Conservation (phyloP, 2,888 invertebrate genomes). For the Myopa tessellatipennis region DNA sequence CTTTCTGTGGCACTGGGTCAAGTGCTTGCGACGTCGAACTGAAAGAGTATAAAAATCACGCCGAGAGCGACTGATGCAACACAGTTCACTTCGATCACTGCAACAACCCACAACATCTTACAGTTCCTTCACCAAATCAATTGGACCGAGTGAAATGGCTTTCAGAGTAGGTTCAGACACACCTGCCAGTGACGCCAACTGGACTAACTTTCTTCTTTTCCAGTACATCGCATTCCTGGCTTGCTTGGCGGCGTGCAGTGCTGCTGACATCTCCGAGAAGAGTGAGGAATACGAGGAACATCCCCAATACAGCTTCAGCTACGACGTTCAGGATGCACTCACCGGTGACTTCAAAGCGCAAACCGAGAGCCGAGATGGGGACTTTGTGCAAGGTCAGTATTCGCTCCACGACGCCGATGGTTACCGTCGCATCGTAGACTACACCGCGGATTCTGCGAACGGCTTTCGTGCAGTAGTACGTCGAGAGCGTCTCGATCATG, state of each 20-base stretch:
- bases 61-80: slow-evolving; percentile 6
- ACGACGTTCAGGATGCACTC: slow-evolving; percentile 68
- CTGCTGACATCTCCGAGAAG: slow-evolving; percentile 48
- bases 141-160: slow-evolving; percentile 51
- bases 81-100: slow-evolving; percentile 51
- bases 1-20: slow-evolving; percentile 34
- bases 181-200: neutral
- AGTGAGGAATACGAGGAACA: slow-evolving; percentile 58
- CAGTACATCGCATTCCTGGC: slow-evolving; percentile 52
- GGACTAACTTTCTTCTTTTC: slow-evolving; percentile 40
- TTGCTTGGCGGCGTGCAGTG: slow-evolving; percentile 53
- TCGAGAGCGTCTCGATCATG: slow-evolving; percentile 65
- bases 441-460: slow-evolving; percentile 69
- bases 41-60: slow-evolving; percentile 26
- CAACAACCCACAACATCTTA: slow-evolving; percentile 44
- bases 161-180: slow-evolving; percentile 53
- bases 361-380: slow-evolving; percentile 70
- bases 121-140: slow-evolving; percentile 16
- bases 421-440: slow-evolving; percentile 70
- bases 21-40: slow-evolving; percentile 7
- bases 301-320: slow-evolving; percentile 69
- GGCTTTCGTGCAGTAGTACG: slow-evolving; percentile 71
- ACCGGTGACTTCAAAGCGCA: slow-evolving; percentile 71
- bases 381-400: slow-evolving; percentile 70
- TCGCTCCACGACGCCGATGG: slow-evolving; percentile 71